Evolutionary conservation across 2,888 invertebrate genomes (phyloP), one percentile per base, ranked within the genome.

Genomic region (Nymphalis polychloros): DNA sequence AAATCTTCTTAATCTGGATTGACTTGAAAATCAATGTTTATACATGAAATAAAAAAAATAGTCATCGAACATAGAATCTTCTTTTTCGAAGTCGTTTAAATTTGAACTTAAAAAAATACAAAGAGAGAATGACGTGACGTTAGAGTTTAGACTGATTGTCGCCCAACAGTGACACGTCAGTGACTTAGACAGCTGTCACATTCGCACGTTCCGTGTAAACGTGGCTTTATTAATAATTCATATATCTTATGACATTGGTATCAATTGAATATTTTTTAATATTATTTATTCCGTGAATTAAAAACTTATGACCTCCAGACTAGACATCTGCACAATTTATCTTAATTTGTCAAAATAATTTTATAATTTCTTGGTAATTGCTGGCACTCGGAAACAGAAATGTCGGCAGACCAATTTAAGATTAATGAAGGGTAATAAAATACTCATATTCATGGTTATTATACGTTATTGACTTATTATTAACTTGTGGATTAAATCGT

Each of bases 321-420:
- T 31, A 55, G 50, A 50, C 35, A 50, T 62, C 41, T 31, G 19
- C 52, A 52, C 20, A 41, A 41, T 52, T 55, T 23, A 55, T 55
- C 53, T 55, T 61, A 65, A 70, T 70, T 68, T 70, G 68, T 68
- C 64, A 64, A 59, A 64, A 68, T 68, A 62, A 68, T 68, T 70
- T 59, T 68, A 64, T 59, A 65, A 67, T 67, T 67, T 50, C 62
- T 41, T 57, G 8, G 62, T 68, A 67, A 67, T 67, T 70, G 59
- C 62, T 35, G 62, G 49, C 64, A 62, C 67, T 70, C 52, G 55
- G 23, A 49, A 49, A 60, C 59, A 62, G 47, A 69, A 52, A 63
- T 70, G 68, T 68, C 64, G 49, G 61, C 62, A 60, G 59, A 59
- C 48, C 70, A 68, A 64, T 70, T 64, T 64, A 59, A 59, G 53